Evolutionary conservation across 2,113 vertebrate species (phyloP).

Genomic region (Tiliqua scincoides): DNA sequence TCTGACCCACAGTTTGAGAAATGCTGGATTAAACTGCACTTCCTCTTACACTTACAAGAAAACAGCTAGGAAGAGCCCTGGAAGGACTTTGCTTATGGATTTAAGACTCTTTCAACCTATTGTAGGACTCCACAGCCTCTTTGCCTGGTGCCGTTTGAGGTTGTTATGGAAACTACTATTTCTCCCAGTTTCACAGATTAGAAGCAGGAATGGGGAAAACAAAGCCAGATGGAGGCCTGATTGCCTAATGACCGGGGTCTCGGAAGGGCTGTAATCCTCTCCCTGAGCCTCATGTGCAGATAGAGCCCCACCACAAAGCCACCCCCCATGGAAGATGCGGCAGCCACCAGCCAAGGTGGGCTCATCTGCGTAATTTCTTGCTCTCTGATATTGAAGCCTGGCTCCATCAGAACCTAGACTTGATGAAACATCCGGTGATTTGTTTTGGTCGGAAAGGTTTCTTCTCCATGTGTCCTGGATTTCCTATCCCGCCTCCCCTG

Average conservation of each 20-base stretch:
- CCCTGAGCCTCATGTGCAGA: conserved; percentile 26
- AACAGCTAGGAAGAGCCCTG: not conserved
- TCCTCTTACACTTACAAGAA: not conserved
- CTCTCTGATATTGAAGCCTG: rapidly evolving
- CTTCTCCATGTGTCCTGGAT: too few species aligned
- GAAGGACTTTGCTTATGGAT: not conserved
- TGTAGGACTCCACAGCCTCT: not conserved
- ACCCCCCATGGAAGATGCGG: rapidly evolving
- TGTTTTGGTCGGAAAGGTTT: too few species aligned
- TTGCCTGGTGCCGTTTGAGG: not conserved
- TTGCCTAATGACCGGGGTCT: conserved; percentile 64
- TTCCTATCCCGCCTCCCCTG: not conserved
- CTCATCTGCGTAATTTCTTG: rapidly evolving
- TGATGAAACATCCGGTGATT: not conserved
- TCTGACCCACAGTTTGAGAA: too few species aligned
- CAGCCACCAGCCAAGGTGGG: rapidly evolving
- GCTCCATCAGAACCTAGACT: rapidly evolving
- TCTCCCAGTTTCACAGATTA: conserved; percentile 66
- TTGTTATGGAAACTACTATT: conserved; percentile 65
- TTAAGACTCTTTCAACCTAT: not conserved
- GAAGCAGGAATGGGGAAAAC: conserved; percentile 54
- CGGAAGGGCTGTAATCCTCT: conserved; percentile 55
- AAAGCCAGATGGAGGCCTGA: conserved; percentile 69
- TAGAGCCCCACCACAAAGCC: not conserved
- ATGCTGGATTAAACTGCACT: too few species aligned